A percentile compares a stretch with the other conserved stretches of the same genome.
These are phyloP conservation scores for Serripes groenlandicus DNA, from an alignment of 2,888 invertebrate species.

Conservation along the genomic window DNA sequence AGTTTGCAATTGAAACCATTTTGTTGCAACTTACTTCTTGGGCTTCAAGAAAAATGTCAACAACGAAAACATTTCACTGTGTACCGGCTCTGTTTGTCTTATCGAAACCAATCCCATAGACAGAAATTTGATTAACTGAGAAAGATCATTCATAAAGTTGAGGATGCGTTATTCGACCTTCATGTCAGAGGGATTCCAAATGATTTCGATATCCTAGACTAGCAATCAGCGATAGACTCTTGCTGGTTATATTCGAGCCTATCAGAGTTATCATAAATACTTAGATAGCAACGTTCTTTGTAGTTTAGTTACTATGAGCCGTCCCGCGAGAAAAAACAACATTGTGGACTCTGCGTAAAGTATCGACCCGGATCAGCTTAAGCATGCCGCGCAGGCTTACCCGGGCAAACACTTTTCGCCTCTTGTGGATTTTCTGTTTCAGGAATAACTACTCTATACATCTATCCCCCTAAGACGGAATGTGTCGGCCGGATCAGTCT, in stretches of 20 bases:
- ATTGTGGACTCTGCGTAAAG: no score
- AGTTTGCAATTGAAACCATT: no score
- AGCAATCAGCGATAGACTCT: not conserved
- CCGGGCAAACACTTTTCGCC: no score
- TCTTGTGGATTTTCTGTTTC: no score
- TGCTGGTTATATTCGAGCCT: not conserved
- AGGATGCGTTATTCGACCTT: constrained; percentile 19
- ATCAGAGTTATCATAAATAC: not conserved
- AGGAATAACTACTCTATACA: no score
- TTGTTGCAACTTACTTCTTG: no score
- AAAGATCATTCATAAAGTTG: constrained; percentile 21
- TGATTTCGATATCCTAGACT: not conserved
- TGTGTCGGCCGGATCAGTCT: no score
- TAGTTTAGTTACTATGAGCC: not conserved
- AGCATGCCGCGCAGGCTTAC: no score
- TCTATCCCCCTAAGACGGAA: no score
- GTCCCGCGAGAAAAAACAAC: no score
- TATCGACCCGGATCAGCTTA: no score
- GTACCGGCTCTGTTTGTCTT: not conserved
- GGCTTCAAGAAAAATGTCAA: not conserved
- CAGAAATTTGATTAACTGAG: constrained; percentile 24
- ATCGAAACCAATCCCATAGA: constrained; percentile 22
- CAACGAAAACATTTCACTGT: not conserved
- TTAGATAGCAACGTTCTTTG: not conserved
- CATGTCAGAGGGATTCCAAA: not conserved